Base-by-base conservation (phyloP, 2,797 vertebrate species). In the Adelosebastes latens region DNA sequence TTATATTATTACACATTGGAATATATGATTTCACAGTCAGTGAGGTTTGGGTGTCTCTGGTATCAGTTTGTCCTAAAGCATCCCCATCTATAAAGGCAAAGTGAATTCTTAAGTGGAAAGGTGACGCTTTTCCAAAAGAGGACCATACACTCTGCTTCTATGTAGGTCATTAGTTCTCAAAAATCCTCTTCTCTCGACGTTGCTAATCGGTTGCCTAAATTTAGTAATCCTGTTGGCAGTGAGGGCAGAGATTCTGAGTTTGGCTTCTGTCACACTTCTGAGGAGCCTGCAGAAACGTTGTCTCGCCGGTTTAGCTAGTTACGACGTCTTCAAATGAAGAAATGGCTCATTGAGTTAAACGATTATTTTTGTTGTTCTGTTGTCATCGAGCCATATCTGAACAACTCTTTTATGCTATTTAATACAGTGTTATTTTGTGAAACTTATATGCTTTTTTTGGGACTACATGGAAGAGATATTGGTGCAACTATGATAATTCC, bases 161-260 rank as follows among this genome's bases (percentile, higher is more conserved):
- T 91, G 84, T 89, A 87, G 86, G 90, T 90, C 89, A 89, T 91
- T 87, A 90, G 81, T 90, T 89, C 42, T 88, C 65, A 79, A 86
- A 46, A 92, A 88, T 87, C 84, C 80, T 88, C 27, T 27, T 53
- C 80, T 84, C 72, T 86, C 73, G 77, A 81, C 42, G 65, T 72
- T 86, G 69, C 82, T 87, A 90, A 92, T 92, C 87, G 64, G 75
- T 90, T 86, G 61, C 76, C 88, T 93, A 93, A 89, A 91, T 93
- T 83, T 94, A 89, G 83, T 89, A 85, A 89, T 89, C 84, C 87
- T 87, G 46, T 92, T 91, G 84, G 86, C 88, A 82, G 81, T 42
- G 73, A 88, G 80, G 76, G 84, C 79, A 80, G 63, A 88, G 72
- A 73, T 83, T 83, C 77, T 80, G 72, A 84, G 79, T 91, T 90